Evolutionary conservation across 1,140 invertebrate species (phyloP).

Genomic region (Aphelinus certus): DNA sequence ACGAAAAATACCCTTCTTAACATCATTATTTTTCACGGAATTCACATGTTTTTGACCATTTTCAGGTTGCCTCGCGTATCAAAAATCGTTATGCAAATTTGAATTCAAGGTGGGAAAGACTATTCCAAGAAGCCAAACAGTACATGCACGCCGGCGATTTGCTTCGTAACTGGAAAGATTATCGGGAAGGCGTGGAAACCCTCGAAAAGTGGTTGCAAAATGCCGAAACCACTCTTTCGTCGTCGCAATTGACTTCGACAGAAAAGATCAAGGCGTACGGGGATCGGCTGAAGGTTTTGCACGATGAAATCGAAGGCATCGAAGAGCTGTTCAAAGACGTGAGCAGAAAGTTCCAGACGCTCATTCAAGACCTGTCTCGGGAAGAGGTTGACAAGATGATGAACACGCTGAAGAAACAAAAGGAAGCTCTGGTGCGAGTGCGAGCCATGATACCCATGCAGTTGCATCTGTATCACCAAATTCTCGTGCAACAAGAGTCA

Average conservation of each 20-base stretch:
- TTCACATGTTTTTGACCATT: neutral
- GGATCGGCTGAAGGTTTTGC: conserved; percentile 80
- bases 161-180: conserved; percentile 82
- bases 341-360: conserved; percentile 88
- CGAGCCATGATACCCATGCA: conserved; percentile 82
- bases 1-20: too few relatives aligned
- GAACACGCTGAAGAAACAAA: conserved; percentile 87
- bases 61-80: conserved; percentile 76
- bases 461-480: conserved; percentile 81
- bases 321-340: conserved; percentile 90
- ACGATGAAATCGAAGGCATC: conserved; percentile 84
- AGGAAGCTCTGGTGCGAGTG: conserved; percentile 84
- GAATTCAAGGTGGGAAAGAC: conserved; percentile 80
- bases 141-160: conserved; percentile 91
- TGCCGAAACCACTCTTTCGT: conserved; percentile 76
- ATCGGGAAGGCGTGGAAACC: conserved; percentile 78
- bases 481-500: conserved; percentile 90
- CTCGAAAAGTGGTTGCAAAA: conserved; percentile 83
- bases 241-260: conserved; percentile 77
- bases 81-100: conserved; percentile 79
- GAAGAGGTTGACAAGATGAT: conserved; percentile 92
- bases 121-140: conserved; percentile 84
- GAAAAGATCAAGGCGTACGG: conserved; percentile 82
- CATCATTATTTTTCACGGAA: too few relatives aligned
- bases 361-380: conserved; percentile 88